phyloP scores from a whole-genome alignment of 1,140 invertebrate genomes.

The Macrocentrus cingulum region DNA sequence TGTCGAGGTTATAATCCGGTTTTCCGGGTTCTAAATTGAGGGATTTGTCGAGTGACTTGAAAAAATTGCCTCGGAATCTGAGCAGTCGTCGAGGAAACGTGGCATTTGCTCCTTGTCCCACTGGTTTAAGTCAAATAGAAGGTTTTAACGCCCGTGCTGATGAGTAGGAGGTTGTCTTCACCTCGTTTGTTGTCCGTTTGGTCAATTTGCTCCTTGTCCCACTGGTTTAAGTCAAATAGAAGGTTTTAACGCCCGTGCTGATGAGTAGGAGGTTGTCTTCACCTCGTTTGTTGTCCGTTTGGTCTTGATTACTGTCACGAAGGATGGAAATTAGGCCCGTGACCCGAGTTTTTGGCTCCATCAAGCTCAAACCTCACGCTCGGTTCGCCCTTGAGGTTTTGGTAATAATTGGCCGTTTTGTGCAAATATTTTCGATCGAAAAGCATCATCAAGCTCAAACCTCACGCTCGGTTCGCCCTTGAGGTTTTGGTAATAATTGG shows the following conservation, averaged over 20 bases:
- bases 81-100: conserved; percentile 47
- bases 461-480: too few species aligned
- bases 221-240: too few species aligned
- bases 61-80: conserved; percentile 50
- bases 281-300: too few species aligned
- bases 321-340: conserved; percentile 60
- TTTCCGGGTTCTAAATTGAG: conserved; percentile 7
- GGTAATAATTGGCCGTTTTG: conserved; percentile 43
- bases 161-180: conserved; percentile 48
- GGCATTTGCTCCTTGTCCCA: conserved; percentile 97
- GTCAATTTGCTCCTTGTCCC: too few species aligned
- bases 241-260: too few species aligned
- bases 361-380: conserved; percentile 52
- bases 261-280: too few species aligned
- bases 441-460: too few species aligned
- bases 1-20: conserved; percentile 33
- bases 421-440: conserved; percentile 46
- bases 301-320: conserved; percentile 58
- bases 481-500: too few species aligned
- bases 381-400: conserved; percentile 48
- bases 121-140: conserved; percentile 89
- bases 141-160: conserved; percentile 45
- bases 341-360: conserved; percentile 41
- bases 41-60: conserved; percentile 39
- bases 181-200: conserved; percentile 38